These are phyloP conservation scores for Hesperophylax magnus DNA, from an alignment of 1,140 invertebrate species.

Conservation along the genomic window DNA sequence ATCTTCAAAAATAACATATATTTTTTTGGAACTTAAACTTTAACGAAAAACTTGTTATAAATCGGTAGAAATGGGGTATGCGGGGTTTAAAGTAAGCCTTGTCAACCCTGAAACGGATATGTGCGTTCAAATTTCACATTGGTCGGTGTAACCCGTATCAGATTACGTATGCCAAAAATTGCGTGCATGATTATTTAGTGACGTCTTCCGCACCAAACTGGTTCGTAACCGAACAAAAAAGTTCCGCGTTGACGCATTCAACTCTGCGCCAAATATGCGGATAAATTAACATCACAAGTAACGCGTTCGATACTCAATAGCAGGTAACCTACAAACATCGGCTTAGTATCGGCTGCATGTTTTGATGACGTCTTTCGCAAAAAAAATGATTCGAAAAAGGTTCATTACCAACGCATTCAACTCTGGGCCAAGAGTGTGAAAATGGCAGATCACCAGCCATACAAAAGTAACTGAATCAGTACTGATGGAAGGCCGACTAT, in stretches of 20 bases:
- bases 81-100: too few species aligned
- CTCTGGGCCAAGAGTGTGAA: neutral
- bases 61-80: too few species aligned
- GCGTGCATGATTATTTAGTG: neutral
- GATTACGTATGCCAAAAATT: neutral
- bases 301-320: neutral
- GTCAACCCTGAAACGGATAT: too few species aligned
- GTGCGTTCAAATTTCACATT: too few species aligned
- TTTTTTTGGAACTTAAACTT: too few species aligned
- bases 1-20: too few species aligned
- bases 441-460: constrained; percentile 5
- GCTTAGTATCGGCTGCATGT: neutral
- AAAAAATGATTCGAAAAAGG: neutral
- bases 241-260: neutral
- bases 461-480: too few species aligned
- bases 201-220: neutral
- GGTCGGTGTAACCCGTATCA: neutral
- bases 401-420: neutral
- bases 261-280: neutral
- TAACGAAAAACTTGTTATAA: too few species aligned
- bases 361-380: neutral
- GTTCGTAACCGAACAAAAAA: neutral
- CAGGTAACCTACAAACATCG: neutral
- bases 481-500: neutral
- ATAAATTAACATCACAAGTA: neutral